These are phyloP conservation scores for Lophotriccus pileatus DNA, from an alignment of 2,797 vertebrate genomes.

Conservation along the genomic window DNA sequence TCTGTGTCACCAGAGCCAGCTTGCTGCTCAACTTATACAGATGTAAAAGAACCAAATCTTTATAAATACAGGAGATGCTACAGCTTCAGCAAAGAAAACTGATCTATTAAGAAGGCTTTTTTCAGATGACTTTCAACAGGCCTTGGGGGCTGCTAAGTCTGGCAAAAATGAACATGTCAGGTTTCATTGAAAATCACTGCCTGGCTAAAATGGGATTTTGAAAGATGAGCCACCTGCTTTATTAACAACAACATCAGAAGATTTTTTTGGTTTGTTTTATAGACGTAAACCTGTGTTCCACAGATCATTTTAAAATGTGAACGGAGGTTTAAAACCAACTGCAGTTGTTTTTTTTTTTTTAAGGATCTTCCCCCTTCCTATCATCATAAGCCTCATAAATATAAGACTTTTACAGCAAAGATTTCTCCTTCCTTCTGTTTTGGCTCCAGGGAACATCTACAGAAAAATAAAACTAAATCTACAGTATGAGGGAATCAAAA, in stretches of 20 bases:
- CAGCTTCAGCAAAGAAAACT: slow-evolving; percentile 5
- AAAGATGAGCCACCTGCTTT: slow-evolving; percentile 62
- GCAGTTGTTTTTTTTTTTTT: slow-evolving; percentile 1
- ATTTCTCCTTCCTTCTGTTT: slow-evolving; percentile 35
- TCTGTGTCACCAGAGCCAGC: background rate
- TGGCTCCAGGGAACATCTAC: slow-evolving; percentile 30
- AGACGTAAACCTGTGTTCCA: background rate
- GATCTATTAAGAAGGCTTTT: background rate
- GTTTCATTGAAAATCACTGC: slow-evolving; percentile 67
- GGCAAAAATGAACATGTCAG: slow-evolving; percentile 67
- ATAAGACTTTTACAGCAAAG: slow-evolving; percentile 1
- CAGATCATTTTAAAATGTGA: slow-evolving; percentile 50
- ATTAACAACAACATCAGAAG: slow-evolving; percentile 57
- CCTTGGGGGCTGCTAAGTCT: slow-evolving; percentile 52
- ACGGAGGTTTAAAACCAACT: slow-evolving; percentile 18
- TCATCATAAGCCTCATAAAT: slow-evolving; percentile 50
- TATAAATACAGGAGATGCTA: background rate
- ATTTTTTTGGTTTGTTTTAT: slow-evolving; percentile 37
- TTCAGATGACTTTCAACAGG: slow-evolving; percentile 50
- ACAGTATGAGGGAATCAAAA: slow-evolving; percentile 4
- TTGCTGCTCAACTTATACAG: background rate
- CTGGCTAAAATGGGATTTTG: slow-evolving; percentile 65
- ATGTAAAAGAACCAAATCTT: background rate
- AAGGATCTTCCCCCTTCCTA: background rate
- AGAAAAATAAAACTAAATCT: slow-evolving; percentile 34